Evolutionary conservation across 2,888 invertebrate genomes (phyloP), one percentile per base, ranked within the genome.

Genomic region (Ichneumon xanthorius): DNA sequence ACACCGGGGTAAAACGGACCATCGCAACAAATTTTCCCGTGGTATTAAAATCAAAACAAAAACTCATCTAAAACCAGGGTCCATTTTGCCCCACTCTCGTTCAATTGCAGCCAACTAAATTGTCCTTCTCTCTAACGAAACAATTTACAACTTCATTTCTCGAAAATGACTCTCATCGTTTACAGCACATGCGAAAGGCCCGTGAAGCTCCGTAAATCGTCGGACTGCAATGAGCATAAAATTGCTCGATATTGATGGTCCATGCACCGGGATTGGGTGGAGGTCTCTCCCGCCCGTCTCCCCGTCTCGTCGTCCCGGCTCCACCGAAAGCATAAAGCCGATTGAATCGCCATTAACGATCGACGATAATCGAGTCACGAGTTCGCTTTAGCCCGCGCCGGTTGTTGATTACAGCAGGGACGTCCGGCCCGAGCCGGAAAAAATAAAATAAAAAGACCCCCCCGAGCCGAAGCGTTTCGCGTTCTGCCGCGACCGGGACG

Each of bases 281-380:
- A 48, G 4, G 45, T 16, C 16, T 16, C 16, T 16, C 45, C 45
- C 63, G 7, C 11, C 40, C 40, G 40, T 9, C 19, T n/a, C 9
- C 7, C 3, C n/a, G 40, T 22, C 30, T 67, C 37, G 19, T 40
- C 16, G 19, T 45, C 30, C 50, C 4, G 30, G 30, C 30, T 11
- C 2, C 30, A 1, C 30, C 50, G 48, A 70, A 26, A 50, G 50
- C 19, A 68, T 53, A 16, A 77, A 55, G 48, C 45, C 40, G 53
- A 53, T 77, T 4, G 14, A 53, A 40, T 55, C 19, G 40, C 40
- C 9, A 77, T 68, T 77, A 68, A 77, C 16, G 77, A 77, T 53
- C 77, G 67, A 68, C 67, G 55, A 45, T 58, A 77, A 77, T 68
- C 19, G 53, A 77, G 76, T 45, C 19, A 22, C 45, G 58, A 58